phyloP scores from a whole-genome alignment of 2,113 vertebrate genomes.

The Podilymbus podiceps region DNA sequence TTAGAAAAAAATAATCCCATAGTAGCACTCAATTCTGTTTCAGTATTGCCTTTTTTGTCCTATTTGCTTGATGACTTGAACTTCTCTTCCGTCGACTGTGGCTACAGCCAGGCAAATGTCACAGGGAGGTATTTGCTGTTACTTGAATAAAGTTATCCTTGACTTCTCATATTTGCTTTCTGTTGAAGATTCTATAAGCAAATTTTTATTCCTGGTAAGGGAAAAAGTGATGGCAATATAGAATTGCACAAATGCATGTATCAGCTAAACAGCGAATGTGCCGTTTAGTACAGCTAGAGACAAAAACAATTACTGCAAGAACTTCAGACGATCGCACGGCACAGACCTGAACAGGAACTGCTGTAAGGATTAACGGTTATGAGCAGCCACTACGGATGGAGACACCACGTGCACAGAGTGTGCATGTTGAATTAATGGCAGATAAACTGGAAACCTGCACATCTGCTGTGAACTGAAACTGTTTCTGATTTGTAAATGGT shows the following conservation, averaged over 20 bases:
- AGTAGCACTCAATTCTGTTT: constrained; percentile 51
- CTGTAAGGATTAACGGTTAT: not conserved
- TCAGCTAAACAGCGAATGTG: not conserved
- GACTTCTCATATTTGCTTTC: not conserved
- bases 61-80: not conserved
- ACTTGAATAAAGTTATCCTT: not conserved
- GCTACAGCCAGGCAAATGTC: constrained; percentile 8
- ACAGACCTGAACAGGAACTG: not conserved
- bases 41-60: constrained; percentile 60
- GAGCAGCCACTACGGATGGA: not conserved
- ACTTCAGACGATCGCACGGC: not conserved
- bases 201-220: constrained; percentile 15
- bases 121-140: not conserved
- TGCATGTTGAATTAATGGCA: not conserved
- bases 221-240: not conserved
- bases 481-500: not conserved
- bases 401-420: not conserved
- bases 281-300: not conserved
- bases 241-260: not conserved
- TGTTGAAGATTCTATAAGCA: not conserved
- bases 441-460: not conserved
- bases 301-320: not conserved
- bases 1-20: constrained; percentile 37
- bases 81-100: constrained; percentile 4
- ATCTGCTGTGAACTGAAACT: not conserved